Percentiles rank a stretch among this genome's conserved stretches.
phyloP scores from a whole-genome alignment of 2,888 invertebrate species.

The Colletes collaris region DNA sequence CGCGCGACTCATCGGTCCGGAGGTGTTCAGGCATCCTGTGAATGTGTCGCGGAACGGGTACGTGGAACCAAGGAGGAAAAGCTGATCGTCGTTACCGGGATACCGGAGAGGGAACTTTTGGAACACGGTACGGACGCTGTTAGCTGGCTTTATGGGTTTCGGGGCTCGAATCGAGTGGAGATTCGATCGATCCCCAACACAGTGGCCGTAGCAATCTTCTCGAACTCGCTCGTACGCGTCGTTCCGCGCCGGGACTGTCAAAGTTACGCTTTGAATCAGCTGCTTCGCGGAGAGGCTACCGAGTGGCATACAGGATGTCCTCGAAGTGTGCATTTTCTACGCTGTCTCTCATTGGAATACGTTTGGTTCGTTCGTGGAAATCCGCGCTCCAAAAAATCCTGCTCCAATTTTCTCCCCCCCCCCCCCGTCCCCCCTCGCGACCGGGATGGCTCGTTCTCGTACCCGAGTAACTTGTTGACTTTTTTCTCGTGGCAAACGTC shows the following conservation, averaged over 20 bases:
- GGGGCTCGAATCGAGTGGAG: conserved; percentile 22
- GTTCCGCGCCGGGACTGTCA: conserved; percentile 35
- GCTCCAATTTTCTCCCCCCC: neutral
- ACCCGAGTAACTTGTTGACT: conserved; percentile 47
- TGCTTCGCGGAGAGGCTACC: conserved; percentile 30
- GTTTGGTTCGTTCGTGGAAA: neutral
- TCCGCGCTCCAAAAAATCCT: neutral
- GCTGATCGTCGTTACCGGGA: conserved; percentile 21
- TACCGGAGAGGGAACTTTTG: conserved; percentile 14
- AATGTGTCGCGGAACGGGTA: conserved; percentile 3
- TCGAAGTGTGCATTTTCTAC: neutral
- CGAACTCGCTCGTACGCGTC: neutral
- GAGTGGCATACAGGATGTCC: conserved; percentile 2
- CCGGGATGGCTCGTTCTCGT: neutral
- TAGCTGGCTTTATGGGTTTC: conserved; percentile 2
- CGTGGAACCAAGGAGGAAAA: neutral
- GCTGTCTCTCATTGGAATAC: no score
- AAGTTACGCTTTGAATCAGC: conserved; percentile 44
- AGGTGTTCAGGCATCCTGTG: conserved; percentile 2
- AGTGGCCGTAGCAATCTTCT: conserved; percentile 23
- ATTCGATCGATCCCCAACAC: conserved; percentile 26
- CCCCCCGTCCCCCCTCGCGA: neutral
- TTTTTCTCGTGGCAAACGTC: conserved; percentile 28
- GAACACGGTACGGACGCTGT: neutral
- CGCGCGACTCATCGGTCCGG: neutral